Percentiles rank a stretch among this genome's conserved stretches.
These are phyloP conservation scores for Cybosia mesomella DNA, from an alignment of 2,888 invertebrate species.

Conservation along the genomic window DNA sequence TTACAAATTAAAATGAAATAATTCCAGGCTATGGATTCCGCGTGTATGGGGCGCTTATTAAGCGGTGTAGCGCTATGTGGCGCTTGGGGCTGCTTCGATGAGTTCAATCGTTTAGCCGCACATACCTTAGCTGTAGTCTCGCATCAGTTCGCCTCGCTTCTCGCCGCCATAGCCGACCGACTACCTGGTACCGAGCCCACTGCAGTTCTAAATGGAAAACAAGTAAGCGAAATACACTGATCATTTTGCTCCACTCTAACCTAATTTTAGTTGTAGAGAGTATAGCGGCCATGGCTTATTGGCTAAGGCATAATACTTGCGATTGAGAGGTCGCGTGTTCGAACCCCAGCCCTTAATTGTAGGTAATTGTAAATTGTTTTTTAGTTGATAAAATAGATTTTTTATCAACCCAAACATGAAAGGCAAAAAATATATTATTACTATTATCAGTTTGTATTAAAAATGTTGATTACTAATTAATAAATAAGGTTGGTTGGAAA, in stretches of 20 bases:
- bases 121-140: constrained; percentile 97
- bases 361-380: too few relatives aligned
- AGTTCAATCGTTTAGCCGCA: constrained; percentile 98
- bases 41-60: constrained; percentile 97
- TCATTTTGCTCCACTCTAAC: neutral
- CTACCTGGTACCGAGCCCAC: constrained; percentile 48
- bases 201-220: constrained; percentile 76
- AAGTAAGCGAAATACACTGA: constrained; percentile 46
- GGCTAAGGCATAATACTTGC: too few relatives aligned
- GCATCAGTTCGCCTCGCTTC: constrained; percentile 97
- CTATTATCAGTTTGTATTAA: too few relatives aligned
- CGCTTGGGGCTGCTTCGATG: constrained; percentile 99
- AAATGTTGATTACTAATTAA: too few relatives aligned
- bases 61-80: constrained; percentile 97
- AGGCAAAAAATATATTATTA: too few relatives aligned
- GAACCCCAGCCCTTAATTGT: too few relatives aligned
- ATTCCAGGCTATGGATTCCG: constrained; percentile 95
- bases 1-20: neutral
- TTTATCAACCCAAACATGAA: neutral
- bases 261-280: neutral
- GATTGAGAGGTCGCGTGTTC: too few relatives aligned
- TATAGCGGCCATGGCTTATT: too few relatives aligned
- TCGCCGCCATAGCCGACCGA: constrained; percentile 88
- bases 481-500: too few relatives aligned
- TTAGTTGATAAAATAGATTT: neutral